phyloP scores from a whole-genome alignment of 2,888 invertebrate species.

The Subacronicta megacephala region DNA sequence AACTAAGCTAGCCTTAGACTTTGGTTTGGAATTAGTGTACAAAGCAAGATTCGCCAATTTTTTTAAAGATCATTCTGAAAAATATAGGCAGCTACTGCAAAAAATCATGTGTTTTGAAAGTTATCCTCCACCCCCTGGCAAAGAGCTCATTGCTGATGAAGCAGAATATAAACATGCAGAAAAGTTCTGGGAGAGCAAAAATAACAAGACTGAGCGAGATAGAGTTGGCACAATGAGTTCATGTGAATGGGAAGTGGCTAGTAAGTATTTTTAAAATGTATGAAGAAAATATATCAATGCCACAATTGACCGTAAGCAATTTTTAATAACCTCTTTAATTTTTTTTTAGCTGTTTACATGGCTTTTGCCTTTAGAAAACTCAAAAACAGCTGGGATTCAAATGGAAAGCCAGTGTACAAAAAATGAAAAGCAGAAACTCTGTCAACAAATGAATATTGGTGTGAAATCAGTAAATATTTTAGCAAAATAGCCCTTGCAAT shows the following conservation, averaged over 20 bases:
- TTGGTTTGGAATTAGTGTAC: conserved; percentile 92
- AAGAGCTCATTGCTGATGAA: conserved; percentile 89
- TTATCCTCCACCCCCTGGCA: conserved; percentile 92
- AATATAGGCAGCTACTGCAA: conserved; percentile 89
- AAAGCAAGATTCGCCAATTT: conserved; percentile 94
- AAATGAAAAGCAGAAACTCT: conserved; percentile 55
- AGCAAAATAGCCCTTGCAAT: not conserved
- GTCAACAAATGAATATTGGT: conserved; percentile 24
- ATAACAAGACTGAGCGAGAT: conserved; percentile 74
- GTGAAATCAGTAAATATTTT: too few species aligned
- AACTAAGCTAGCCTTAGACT: conserved; percentile 92
- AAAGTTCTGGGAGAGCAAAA: conserved; percentile 84
- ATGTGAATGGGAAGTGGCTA: conserved; percentile 97
- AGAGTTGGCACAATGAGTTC: conserved; percentile 95
- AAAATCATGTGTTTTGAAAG: conserved; percentile 95
- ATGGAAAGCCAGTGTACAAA: conserved; percentile 90
- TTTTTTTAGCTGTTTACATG: conserved; percentile 93
- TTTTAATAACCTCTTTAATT: conserved; percentile 23
- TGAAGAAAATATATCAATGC: not conserved
- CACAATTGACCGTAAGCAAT: not conserved
- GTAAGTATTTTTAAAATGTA: conserved; percentile 88
- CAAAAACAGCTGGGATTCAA: conserved; percentile 90
- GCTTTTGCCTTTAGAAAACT: conserved; percentile 96
- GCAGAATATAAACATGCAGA: conserved; percentile 94
- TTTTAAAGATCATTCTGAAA: conserved; percentile 90